Evolutionary conservation across 2,113 vertebrate species (phyloP), one percentile per base, ranked within the genome.

Genomic region (Macrotis lagotis): DNA sequence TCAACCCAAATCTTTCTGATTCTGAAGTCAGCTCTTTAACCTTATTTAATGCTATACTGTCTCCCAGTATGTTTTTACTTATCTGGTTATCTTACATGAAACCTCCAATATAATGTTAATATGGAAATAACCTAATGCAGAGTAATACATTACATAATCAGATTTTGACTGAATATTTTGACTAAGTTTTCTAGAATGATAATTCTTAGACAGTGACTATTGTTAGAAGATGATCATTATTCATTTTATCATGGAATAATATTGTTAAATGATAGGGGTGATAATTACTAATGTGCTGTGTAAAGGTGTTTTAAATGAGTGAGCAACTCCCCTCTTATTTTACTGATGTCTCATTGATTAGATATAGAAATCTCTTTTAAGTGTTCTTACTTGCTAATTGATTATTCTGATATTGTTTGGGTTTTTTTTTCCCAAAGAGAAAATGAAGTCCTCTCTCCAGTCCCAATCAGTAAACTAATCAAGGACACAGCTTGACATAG

Each of bases 211-310:
- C 95, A 51, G n/a, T 24, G 48, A 55, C 90, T 95, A 90, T 97
- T 96, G 93, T 91, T 96, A 11, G 94, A 51, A 88, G 83, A 95
- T 91, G 49, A 94, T 96, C 95, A 96, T 97, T 95, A 95, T 89
- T 97, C 91, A 90, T 90, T 91, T 91, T 59, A 92, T 92, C 90
- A 97, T 10, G 95, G 74, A 83, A 92, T 96, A 96, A 91, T 92
- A 93, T 97, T 92, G 92, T 92, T 96, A 95, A 96, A 94, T 59
- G 95, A 96, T 94, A 89, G 91, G 49, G 44, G 66, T 95, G 66
- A 74, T 98, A 95, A 97, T 96, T 97, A 95, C 95, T 94, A 96
- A 91, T 91, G 89, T 48, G 53, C 90, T 95, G 91, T 93, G 88
- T 5, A 92, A 91, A 53, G 91, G 90, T 8, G 53, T 74, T 91